Base-by-base conservation (phyloP, 2,888 invertebrate species). In the Venusia cambrica region DNA sequence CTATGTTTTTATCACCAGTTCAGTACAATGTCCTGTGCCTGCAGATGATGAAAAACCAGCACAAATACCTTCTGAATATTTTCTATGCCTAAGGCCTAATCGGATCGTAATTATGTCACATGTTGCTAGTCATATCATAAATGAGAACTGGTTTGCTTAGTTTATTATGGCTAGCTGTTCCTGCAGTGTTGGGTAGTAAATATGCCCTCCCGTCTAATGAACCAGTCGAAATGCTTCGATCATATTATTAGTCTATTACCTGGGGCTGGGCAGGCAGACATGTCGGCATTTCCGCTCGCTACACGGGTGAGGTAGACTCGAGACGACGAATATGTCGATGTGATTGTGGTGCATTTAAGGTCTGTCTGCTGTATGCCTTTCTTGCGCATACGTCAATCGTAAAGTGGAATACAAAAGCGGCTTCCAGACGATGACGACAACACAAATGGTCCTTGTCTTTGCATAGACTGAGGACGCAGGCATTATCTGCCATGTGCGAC, bases 351-450 rank as follows among this genome's bases (percentile, higher is more conserved):
- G 21, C 41, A 24, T 38, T 41, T 31, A 39, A 38, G 38, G 44
- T 10, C 26, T 29, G 15, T 18, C 8, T 22, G 27, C 36, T 17
- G 29, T 27, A 30, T 31, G 11, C 35, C 36, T 37, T 29, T 32
- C 26, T n/a, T 48, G 25, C 12, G 6, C 20, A 32, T 37, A 35
- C 49, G 49, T 49, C 49, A 47, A 36, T 46, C 28, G 22, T 34
- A 25, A 40, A 40, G 39, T 40, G 27, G 26, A 8, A 22, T 34
- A 43, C 31, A 45, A 34, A 33, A 36, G 34, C 29, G 34, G 27
- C 44, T 13, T 37, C 12, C 36, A 28, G 29, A 29, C 24, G 16
- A 28, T 38, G 39, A 35, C 34, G 34, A 30, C 21, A 18, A 21
- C 30, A 9, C 16, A 6, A 20, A 14, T 16, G 29, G 21, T 17